phyloP scores from a whole-genome alignment of 2,797 vertebrate genomes.

The Helarctos malayanus region DNA sequence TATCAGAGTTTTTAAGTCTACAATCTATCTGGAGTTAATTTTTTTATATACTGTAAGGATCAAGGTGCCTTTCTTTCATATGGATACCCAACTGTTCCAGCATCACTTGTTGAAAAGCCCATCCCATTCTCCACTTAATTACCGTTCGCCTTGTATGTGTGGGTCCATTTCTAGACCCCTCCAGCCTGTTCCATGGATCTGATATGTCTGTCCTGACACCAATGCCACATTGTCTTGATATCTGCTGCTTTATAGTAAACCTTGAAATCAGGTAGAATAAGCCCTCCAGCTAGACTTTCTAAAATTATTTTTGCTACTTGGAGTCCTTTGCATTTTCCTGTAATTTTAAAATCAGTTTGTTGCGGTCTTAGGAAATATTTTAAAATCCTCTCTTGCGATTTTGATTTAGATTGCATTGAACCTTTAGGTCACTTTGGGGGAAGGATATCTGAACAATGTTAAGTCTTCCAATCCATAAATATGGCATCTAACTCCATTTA shows the following conservation, averaged over 20 bases:
- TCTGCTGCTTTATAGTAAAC: not conserved
- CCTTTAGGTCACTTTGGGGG: not conserved
- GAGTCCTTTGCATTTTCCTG: not conserved
- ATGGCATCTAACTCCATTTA: not conserved
- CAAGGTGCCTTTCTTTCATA: not conserved
- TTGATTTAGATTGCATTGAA: not conserved
- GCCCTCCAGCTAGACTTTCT: not conserved
- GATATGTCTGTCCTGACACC: not conserved
- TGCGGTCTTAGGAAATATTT: not conserved
- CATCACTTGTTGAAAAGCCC: not conserved
- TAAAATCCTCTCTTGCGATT: not conserved
- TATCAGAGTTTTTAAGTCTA: not conserved
- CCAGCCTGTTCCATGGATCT: not conserved
- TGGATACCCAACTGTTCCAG: not conserved
- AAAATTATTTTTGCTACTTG: not conserved
- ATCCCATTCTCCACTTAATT: not conserved
- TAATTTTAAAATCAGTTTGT: not conserved
- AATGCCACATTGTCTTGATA: not conserved
- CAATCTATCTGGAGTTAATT: not conserved
- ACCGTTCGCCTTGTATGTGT: not conserved
- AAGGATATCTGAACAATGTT: not conserved
- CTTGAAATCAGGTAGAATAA: not conserved
- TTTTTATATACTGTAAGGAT: not conserved
- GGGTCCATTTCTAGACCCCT: not conserved
- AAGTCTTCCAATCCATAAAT: slow-evolving; percentile 30